A percentile compares a stretch with the other conserved stretches of the same genome.
Conservation (phyloP, 2,113 vertebrate species). For the Piaya cayana region DNA sequence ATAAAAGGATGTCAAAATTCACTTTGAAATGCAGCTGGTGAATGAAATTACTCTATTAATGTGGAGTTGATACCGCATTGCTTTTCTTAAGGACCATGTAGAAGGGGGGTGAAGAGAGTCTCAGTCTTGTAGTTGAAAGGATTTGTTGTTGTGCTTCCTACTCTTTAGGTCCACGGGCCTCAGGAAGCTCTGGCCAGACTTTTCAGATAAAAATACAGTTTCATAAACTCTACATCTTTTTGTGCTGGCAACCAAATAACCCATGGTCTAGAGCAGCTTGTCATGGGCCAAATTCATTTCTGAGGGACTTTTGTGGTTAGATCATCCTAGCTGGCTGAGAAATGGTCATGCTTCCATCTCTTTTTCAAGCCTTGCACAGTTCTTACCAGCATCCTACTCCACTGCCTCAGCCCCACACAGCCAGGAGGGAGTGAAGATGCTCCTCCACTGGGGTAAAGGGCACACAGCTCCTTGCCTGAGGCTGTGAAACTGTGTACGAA, state of each 20-base stretch:
- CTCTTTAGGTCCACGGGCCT: not conserved
- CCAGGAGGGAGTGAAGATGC: not conserved
- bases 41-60: not conserved
- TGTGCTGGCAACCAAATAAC: not conserved
- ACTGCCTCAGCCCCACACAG: not conserved
- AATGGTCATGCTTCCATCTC: not conserved
- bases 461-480: not conserved
- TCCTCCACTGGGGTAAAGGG: not conserved
- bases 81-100: not conserved
- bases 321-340: not conserved
- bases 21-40: conserved; percentile 19
- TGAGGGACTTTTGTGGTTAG: not conserved
- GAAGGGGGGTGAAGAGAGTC: not conserved
- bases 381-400: not conserved
- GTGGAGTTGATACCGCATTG: not conserved
- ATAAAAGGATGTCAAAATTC: not conserved
- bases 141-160: not conserved
- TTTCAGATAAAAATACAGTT: not conserved
- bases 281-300: not conserved
- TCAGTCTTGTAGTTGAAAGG: not conserved
- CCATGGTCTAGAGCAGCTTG: not conserved
- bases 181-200: not conserved
- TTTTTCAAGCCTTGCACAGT: not conserved
- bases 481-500: not conserved
- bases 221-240: not conserved